phyloP scores from a whole-genome alignment of 2,797 vertebrate species.

The Sparus aurata region DNA sequence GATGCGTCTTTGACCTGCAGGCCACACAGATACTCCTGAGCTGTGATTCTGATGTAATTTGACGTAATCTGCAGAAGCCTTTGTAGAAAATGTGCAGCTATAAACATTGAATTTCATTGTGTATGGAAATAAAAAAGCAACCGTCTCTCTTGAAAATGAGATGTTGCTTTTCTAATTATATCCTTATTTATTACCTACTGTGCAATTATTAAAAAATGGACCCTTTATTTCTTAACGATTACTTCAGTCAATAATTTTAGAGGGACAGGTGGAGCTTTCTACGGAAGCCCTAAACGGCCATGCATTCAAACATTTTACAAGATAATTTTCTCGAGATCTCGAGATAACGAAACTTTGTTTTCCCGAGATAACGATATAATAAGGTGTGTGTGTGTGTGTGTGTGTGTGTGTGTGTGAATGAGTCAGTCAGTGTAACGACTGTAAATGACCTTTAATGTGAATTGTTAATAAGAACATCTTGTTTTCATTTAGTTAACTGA shows the following conservation, averaged over 20 bases:
- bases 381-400: too few species aligned
- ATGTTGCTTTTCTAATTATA: not conserved
- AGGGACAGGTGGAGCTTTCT: conserved; percentile 11
- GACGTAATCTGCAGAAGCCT: conserved; percentile 26
- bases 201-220: not conserved
- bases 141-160: not conserved
- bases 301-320: too few species aligned
- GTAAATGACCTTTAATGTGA: too few species aligned
- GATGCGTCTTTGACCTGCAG: conserved; percentile 14
- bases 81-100: conserved; percentile 4
- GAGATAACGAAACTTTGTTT: too few species aligned
- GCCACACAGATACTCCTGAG: conserved; percentile 21
- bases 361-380: too few species aligned
- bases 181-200: not conserved
- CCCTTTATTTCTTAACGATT: not conserved
- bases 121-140: not conserved
- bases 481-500: too few species aligned
- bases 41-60: conserved; percentile 37
- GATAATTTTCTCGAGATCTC: too few species aligned
- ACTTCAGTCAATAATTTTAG: not conserved
- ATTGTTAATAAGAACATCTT: too few species aligned
- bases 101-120: not conserved
- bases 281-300: too few species aligned
- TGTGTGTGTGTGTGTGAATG: too few species aligned
- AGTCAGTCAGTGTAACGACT: too few species aligned